Evolutionary conservation across 2,888 invertebrate species (phyloP), one percentile per base, ranked within the genome.

Genomic region (Neocrepidodera transversa): DNA sequence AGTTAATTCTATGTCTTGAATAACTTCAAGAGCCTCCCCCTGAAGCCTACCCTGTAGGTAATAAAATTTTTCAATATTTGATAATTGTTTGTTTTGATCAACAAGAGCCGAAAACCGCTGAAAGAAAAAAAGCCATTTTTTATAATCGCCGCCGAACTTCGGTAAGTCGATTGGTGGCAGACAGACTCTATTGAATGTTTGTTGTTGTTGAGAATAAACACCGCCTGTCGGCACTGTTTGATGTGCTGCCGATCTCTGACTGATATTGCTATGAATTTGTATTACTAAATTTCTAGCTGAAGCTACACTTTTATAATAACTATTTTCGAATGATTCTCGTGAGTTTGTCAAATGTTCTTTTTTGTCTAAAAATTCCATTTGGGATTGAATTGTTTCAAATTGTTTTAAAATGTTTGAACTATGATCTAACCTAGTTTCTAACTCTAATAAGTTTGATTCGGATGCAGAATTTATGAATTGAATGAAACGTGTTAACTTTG

Each of bases 1-100:
- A 11, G 23, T 20, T 11, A 45, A 11, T 45, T 3, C 26, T 2
- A 28, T 47, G 6, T 18, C n/a, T 14, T 47, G 14, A 16, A 47
- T 47, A 11, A 49, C 10, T 35, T 16, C 18, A 17, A 35, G 32
- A 2, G 49, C 49, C 16, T 49, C 49, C 10, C 17, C 32, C 11
- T 32, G n/a, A 14, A 49, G 20, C 11, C 32, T 13, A n/a, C 26
- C 23, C 28, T 49, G 14, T 17, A 49, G 17, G 11, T 32, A 49
- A 10, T 49, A 32, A 49, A 49, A 49, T 17, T 49, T 49, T 11
- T 49, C 16, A n/a, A 35, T 35, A 3, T 49, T 28, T 1, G 35
- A 17, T 11, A 49, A 18, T 5, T 23, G 18, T 7, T 14, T n/a
- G 20, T 49, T 49, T 26, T 49, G 13, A 35, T 49, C 11, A 17